These are phyloP conservation scores for Ictidomys tridecemlineatus DNA, from an alignment of 2,113 vertebrate species.

Conservation along the genomic window DNA sequence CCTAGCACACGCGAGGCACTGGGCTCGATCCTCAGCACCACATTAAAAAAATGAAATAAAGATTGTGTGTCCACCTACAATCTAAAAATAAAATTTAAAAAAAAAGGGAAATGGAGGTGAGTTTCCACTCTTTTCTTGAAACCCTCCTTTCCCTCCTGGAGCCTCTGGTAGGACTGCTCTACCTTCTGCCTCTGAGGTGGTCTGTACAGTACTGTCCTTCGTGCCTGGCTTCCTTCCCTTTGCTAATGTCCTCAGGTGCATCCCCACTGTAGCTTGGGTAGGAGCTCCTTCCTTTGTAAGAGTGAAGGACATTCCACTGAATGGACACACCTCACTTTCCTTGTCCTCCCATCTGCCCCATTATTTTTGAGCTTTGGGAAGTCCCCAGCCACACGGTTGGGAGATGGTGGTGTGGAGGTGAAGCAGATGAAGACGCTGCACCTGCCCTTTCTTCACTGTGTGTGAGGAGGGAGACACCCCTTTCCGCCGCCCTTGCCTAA, in stretches of 20 bases:
- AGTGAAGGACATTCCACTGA: fast-evolving
- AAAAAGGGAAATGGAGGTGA: not conserved
- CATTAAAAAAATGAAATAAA: no score
- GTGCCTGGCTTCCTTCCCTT: not conserved
- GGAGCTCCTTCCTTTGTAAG: not conserved
- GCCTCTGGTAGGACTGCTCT: not conserved
- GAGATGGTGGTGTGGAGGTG: not conserved
- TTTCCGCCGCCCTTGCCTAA: not conserved
- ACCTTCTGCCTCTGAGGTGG: not conserved
- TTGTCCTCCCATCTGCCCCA: not conserved
- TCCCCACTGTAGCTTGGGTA: fast-evolving
- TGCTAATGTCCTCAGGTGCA: not conserved
- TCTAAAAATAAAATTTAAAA: no score
- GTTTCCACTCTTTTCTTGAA: not conserved
- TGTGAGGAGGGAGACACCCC: not conserved
- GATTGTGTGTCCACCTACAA: no score
- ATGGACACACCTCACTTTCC: fast-evolving
- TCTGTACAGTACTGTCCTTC: not conserved
- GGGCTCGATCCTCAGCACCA: no score
- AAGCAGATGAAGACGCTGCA: no score
- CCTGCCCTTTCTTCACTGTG: not conserved
- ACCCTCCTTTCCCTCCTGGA: not conserved
- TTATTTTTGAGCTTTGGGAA: not conserved
- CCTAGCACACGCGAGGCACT: no score
- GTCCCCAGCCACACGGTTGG: not conserved